Evolutionary conservation across 1,140 invertebrate genomes (phyloP), one percentile per base, ranked within the genome.

Genomic region (Odontomachus brunneus): DNA sequence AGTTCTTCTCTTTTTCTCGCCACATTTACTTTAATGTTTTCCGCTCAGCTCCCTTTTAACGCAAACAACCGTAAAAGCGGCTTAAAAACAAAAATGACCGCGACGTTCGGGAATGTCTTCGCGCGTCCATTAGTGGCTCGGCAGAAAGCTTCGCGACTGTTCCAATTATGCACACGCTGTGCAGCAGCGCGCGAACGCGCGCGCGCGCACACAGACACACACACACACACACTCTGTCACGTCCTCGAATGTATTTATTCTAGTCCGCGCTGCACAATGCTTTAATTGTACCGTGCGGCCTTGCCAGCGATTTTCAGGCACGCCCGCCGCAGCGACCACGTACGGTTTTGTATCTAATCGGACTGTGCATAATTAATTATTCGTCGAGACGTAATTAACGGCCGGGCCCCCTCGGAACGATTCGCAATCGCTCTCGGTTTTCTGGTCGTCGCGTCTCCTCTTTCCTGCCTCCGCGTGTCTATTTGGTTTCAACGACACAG

Each of bases 341-440:
- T 80, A 80, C 33, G 75, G 53, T 80, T 71, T 80, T 71, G 65
- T 71, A 71, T 80, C 66, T 71, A 80, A 80, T 80, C 75, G 65
- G 51, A 80, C 51, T 22, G 75, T 71, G 24, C 55, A 59, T 74
- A 82, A 74, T 82, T 82, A 80, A 80, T 80, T 71, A 71, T 80
- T 71, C 75, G 38, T 33, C 49, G 49, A 69, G 29, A 69, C 19
- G 63, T 69, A 71, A 80, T 80, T 69, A 80, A 80, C 51, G 38
- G 59, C 33, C 29, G 17, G 15, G 11, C 5, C 51, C n/a, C 38
- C 33, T 67, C 65, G 63, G 33, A 80, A 14, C 33, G 66, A 59
- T 67, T 59, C 75, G 65, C 53, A 71, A 78, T 78, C 55, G 65
- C 75, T 80, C 71, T 69, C 65, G 75, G 29, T 44, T 78, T 71